Evolutionary conservation across 2,113 vertebrate species (phyloP), one percentile per base, ranked within the genome.

Genomic region (Miniopterus natalensis): DNA sequence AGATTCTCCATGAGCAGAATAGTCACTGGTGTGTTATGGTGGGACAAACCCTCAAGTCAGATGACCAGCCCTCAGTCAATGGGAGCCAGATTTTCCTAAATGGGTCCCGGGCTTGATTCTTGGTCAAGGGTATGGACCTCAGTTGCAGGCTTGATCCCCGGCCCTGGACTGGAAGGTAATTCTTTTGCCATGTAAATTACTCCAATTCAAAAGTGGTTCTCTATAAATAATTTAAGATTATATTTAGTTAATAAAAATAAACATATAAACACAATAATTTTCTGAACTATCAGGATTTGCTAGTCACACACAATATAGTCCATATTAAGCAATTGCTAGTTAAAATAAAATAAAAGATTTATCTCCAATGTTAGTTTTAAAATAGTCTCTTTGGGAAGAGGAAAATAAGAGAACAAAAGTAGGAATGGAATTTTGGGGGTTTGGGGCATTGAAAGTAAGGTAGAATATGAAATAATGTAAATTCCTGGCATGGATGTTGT

Each of bases 391-490:
- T 86, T 57, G 47, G n/a, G 40, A 81, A 95, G 47, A 66, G 23
- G 31, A 3, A 57, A 42, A 55, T 9, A 88, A 55, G 25, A 88
- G 25, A 74, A 66, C 31, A 81, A 86, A 90, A 73, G 36, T 66
- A 59, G 47, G 49, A 74, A 81, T 49, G 15, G 75, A 88, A 88
- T 81, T 81, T 0, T 0, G 13, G 10, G 10, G 25, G 10, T 27
- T 68, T 80, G 29, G 73, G 25, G n/a, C 45, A 59, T 81, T 66
- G 57, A 75, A 92, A 81, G 31, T 95, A 87, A 68, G 42, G 49
- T 59, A 71, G 31, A 68, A 92, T 92, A 81, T 92, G 57, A 87
- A 75, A 92, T 68, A 59, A 75, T 74, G 15, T 20, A 59, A 66
- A 88, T 91, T 15, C 55, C 51, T 83, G 31, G 17, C 45, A 20